Base-by-base conservation (phyloP, 2,888 invertebrate species). In the Neoascia interrupta region DNA sequence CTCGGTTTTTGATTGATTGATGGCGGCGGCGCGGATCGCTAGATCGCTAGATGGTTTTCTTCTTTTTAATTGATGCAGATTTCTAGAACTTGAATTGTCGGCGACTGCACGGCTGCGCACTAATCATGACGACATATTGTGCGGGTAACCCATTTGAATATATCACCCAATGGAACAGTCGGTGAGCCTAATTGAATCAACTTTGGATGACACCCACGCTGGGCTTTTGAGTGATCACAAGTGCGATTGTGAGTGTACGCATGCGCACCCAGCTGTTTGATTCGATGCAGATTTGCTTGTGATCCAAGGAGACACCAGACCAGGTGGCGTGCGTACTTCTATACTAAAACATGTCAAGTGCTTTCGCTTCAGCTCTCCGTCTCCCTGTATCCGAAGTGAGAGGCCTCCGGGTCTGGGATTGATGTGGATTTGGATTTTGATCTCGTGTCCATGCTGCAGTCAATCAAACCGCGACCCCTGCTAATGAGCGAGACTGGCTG, bases 391-490 rank as follows among this genome's bases (percentile, higher is more conserved):
- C 8, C 8, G 31, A 31, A 56, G 47, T 37, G 16, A 10, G 5
- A n/a, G 2, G 31, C 8, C 4, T 3, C 8, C n/a, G 41, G 56
- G 36, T 26, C 51, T 60, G 1, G 51, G 58, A 73, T 73, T 64
- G 66, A 73, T 60, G 28, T 26, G 58, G 21, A 47, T 64, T 73
- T 63, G 36, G 70, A 76, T 76, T 70, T 64, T 54, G 72, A 76
- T 76, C 76, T 76, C 47, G 11, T 76, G 72, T 76, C 64, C 72
- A 76, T 72, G 76, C 64, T 60, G 63, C 23, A 76, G 70, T 76
- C 75, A 76, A 76, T 72, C 64, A 72, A 66, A 19, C 56, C 15
- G 76, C 58, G 76, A 76, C 51, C 76, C 76, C 76, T 69, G 69
- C 58, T 70, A 76, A 76, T 76, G 76, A 76, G 76, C 64, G 43